Conservation (phyloP, 2,113 vertebrate species). For the Psittacula cyanocephala region DNA sequence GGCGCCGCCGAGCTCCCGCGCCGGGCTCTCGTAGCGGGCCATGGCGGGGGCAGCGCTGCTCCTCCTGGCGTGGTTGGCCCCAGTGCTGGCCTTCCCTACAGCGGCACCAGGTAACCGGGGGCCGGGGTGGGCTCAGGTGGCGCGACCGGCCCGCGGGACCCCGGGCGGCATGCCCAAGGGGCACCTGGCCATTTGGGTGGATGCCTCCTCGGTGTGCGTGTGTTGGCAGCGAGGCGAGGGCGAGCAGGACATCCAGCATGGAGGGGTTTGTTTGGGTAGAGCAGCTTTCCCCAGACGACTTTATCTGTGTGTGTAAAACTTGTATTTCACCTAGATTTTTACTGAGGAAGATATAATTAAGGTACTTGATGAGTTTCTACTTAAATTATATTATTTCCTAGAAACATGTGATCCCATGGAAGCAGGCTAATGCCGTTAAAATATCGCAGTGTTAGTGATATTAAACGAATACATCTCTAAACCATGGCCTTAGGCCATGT, state of each 20-base stretch:
- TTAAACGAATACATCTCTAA: background rate
- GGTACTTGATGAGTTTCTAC: background rate
- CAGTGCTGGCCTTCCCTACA: background rate
- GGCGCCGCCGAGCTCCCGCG: rapidly evolving
- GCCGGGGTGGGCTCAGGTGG: background rate
- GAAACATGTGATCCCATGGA: background rate
- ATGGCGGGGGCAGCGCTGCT: background rate
- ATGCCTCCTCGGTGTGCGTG: background rate
- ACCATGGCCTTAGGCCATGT: background rate
- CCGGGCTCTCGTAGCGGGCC: background rate
- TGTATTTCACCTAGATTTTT: background rate
- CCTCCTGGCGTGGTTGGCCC: background rate
- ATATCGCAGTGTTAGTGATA: background rate
- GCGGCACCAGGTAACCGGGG: background rate
- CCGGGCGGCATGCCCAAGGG: rapidly evolving
- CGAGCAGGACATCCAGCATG: rapidly evolving
- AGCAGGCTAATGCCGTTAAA: background rate
- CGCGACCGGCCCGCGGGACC: rapidly evolving
- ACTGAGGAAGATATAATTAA: background rate
- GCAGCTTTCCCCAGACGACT: too few species aligned
- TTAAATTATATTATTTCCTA: background rate
- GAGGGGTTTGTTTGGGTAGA: background rate
- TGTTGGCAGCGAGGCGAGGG: background rate
- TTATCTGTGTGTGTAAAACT: background rate
- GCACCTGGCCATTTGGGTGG: background rate